Percentiles rank a stretch among this genome's conserved stretches.
Evolutionary conservation across 2,888 invertebrate species (phyloP).

Genomic region (Netelia inedita): DNA sequence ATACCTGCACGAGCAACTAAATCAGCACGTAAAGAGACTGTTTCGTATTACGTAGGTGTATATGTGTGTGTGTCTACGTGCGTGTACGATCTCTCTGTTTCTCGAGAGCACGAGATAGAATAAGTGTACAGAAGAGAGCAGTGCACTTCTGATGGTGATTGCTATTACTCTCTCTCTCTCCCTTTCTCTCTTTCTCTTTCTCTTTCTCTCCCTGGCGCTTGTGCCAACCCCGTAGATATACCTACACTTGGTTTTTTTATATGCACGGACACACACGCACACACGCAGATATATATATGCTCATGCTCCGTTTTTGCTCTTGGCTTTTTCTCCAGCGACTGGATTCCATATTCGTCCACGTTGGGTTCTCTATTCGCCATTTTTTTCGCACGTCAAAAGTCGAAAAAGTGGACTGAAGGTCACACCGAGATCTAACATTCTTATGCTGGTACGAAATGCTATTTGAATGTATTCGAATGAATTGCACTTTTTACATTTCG

Average conservation of each 20-base stretch:
- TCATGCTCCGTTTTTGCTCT: constrained; percentile 4
- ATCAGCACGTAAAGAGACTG: constrained; percentile 51
- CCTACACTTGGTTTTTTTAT: neutral
- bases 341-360: constrained; percentile 30
- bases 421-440: neutral
- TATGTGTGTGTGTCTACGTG: neutral
- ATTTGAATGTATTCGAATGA: neutral
- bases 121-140: constrained; percentile 42
- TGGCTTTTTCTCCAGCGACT: neutral
- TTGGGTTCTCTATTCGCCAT: constrained; percentile 6
- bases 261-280: neutral
- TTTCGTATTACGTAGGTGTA: neutral
- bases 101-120: constrained; percentile 44
- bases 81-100: constrained; percentile 3
- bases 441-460: neutral
- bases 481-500: no score
- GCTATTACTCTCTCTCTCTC: constrained; percentile 26
- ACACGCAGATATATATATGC: neutral
- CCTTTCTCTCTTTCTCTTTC: neutral
- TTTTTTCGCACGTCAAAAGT: neutral
- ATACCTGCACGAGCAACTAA: constrained; percentile 47
- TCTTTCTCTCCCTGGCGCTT: constrained; percentile 18
- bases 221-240: constrained; percentile 4
- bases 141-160: constrained; percentile 37
- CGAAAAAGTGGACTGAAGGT: constrained; percentile 20